These are phyloP conservation scores for Agrotis segetum DNA, from an alignment of 2,888 invertebrate genomes.

Conservation along the genomic window DNA sequence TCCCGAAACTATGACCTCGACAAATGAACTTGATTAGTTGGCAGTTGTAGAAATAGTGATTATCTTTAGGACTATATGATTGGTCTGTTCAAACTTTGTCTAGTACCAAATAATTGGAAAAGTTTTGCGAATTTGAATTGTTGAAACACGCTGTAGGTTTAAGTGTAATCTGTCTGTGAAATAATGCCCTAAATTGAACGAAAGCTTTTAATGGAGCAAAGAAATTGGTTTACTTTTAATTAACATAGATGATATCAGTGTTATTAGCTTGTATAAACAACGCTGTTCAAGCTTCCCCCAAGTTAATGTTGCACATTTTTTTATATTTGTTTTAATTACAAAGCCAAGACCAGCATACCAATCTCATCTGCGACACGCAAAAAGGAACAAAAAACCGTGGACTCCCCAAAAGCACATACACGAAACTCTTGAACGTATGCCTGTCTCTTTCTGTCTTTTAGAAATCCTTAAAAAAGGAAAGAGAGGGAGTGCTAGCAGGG, in stretches of 20 bases:
- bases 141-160: constrained; percentile 19
- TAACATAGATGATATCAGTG: constrained; percentile 6
- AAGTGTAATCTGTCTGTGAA: neutral
- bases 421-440: constrained; percentile 43
- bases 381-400: constrained; percentile 50
- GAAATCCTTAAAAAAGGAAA: constrained; percentile 50
- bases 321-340: constrained; percentile 48
- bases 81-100: constrained; percentile 8
- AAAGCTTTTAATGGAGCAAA: neutral
- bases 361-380: constrained; percentile 39
- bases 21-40: constrained; percentile 48
- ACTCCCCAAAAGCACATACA: constrained; percentile 48
- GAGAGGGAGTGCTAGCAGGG: constrained; percentile 51
- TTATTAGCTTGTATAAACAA: constrained; percentile 23
- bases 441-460: constrained; percentile 41
- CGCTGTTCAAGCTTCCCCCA: constrained; percentile 14
- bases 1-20: constrained; percentile 40
- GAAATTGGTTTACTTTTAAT: constrained; percentile 31
- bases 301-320: constrained; percentile 34
- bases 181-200: neutral
- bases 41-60: constrained; percentile 16
- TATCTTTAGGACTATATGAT: constrained; percentile 15
- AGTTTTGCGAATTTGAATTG: constrained; percentile 8
- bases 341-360: constrained; percentile 42
- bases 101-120: constrained; percentile 11